A percentile compares a stretch with the other conserved stretches of the same genome.
Conservation (phyloP, 2,113 vertebrate genomes). For the Passer montanus region DNA sequence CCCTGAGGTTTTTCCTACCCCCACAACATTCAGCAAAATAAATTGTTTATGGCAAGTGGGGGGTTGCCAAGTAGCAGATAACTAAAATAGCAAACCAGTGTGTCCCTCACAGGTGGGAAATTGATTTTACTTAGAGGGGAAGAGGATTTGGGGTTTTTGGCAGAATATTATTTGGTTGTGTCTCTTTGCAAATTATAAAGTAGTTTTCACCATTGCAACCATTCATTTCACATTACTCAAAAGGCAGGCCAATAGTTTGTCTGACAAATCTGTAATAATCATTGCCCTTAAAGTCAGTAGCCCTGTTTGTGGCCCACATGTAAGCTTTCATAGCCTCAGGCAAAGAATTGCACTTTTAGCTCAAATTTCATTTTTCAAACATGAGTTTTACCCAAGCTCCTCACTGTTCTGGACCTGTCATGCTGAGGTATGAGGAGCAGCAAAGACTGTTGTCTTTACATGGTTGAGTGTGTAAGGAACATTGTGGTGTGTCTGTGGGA, state of each 20-base stretch:
- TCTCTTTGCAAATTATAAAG: not conserved
- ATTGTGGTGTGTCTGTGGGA: not conserved
- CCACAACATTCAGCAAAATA: not conserved
- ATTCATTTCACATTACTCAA: not conserved
- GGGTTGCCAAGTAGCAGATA: not conserved
- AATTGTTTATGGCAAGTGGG: not conserved
- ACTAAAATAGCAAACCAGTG: not conserved
- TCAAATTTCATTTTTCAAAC: not conserved
- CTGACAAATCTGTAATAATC: not conserved
- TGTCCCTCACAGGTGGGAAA: not conserved
- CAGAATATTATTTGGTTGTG: not conserved
- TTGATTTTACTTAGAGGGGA: not conserved
- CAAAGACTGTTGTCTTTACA: accelerated
- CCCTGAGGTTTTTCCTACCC: not conserved
- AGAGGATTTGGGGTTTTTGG: not conserved
- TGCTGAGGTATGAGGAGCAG: not conserved
- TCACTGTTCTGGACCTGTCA: not conserved
- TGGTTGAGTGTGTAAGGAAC: not conserved
- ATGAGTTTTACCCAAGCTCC: not conserved
- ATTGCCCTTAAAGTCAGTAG: not conserved
- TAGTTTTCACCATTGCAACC: not conserved
- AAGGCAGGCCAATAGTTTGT: not conserved
- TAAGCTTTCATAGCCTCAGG: not conserved
- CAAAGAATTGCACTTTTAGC: not conserved
- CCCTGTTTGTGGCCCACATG: not conserved